These are phyloP conservation scores for Amphipoea oculea DNA, from an alignment of 2,888 invertebrate species.

Conservation along the genomic window DNA sequence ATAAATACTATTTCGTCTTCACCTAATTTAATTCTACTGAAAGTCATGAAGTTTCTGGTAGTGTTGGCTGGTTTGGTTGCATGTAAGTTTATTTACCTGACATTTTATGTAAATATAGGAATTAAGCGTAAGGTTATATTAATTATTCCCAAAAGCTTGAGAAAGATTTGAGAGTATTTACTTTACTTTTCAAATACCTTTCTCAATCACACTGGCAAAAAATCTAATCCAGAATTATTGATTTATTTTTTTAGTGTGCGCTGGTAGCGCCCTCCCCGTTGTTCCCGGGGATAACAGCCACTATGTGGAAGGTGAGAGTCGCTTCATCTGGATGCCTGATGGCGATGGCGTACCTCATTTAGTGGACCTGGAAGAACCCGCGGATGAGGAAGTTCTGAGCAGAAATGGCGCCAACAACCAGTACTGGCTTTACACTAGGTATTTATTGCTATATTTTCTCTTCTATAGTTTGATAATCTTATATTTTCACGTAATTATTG, in stretches of 20 bases:
- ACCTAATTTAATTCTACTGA: conserved; percentile 24
- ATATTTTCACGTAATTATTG: neutral
- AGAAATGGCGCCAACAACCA: conserved; percentile 82
- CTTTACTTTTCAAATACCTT: too few species aligned
- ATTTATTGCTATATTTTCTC: neutral
- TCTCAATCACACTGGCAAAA: neutral
- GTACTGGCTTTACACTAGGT: conserved; percentile 82
- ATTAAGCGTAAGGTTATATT: neutral
- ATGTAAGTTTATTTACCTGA: conserved; percentile 20
- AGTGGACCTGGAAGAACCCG: conserved; percentile 79
- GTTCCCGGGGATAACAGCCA: conserved; percentile 84
- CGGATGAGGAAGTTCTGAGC: conserved; percentile 64
- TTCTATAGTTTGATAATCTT: neutral
- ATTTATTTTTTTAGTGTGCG: conserved; percentile 71
- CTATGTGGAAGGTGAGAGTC: conserved; percentile 85
- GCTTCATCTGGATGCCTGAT: conserved; percentile 87
- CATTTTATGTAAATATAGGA: neutral
- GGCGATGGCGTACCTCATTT: conserved; percentile 79
- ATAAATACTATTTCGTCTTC: conserved; percentile 36
- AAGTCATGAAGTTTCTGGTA: conserved; percentile 45
- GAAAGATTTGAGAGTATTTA: neutral
- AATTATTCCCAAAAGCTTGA: neutral
- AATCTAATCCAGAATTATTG: neutral
- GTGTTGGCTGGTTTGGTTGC: conserved; percentile 45
- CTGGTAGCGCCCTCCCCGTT: conserved; percentile 72